Base-by-base conservation (phyloP, 2,113 vertebrate species). In the Melanotaenia duboulayi region DNA sequence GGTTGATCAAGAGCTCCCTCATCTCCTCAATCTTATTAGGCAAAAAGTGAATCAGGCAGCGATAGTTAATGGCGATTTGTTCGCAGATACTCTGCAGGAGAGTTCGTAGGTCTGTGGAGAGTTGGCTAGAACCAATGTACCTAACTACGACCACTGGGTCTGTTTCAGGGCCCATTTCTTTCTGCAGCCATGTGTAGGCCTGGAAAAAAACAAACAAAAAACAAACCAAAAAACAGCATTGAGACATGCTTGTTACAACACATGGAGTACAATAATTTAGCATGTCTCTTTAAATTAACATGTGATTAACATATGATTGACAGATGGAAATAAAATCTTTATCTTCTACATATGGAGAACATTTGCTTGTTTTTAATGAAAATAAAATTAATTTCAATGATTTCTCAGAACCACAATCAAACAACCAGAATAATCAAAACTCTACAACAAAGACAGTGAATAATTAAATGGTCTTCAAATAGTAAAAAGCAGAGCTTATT, bases 1-100 rank as follows among this genome's bases (percentile, higher is more conserved):
- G 96, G 81, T 97, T 98, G 74, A 97, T 95, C 71, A 99, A 94
- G 71, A 99, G 94, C 83, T 99, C 98, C 46, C 91, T 94, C 90
- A 99, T 96, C 79, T 99, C 97, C n/a, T 97, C 94, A 78, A 97
- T 96, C 89, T 98, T 98, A 92, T 96, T 97, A 50, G 98, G 98
- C 87, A 96, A 95, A 92, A 94, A 98, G 89, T 98, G 97, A 88
- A 99, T 89, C 17, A 98, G 94, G 92, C 97, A 99, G 80, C 90
- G 94, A 89, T 99, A 99, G 92, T 97, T 99, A 86, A 96, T 87
- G 64, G 97, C 97, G 84, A 99, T 86, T 78, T 99, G 98, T 88
- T 99, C 97, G 86, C 97, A 99, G 78, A 98, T 95, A 76, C 96
- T 99, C 88, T 97, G 96, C 69, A 99, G 96, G 74, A 99, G 94